Percentiles rank a stretch among this genome's conserved stretches.
Evolutionary conservation across 2,888 invertebrate genomes (phyloP).

Genomic region (Tipula lateralis): DNA sequence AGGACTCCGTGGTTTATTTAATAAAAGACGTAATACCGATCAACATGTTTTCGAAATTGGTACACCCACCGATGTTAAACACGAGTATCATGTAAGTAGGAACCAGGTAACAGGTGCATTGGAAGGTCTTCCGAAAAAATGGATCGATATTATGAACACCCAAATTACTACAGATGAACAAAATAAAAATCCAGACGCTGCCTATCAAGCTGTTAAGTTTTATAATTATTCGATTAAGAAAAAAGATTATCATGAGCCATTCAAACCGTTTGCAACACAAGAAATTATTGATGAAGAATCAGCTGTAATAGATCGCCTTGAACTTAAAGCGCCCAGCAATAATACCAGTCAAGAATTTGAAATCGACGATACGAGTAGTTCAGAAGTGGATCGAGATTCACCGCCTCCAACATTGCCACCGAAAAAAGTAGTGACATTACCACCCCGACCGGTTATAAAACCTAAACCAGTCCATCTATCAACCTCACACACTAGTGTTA

Average conservation of each 20-base stretch:
- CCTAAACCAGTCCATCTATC: slow-evolving; percentile 48
- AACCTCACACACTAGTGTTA: slow-evolving; percentile 40
- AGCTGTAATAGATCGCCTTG: slow-evolving; percentile 72
- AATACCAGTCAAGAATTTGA: slow-evolving; percentile 58
- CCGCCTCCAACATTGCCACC: slow-evolving; percentile 48
- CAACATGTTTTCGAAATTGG: slow-evolving; percentile 59
- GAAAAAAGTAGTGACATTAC: slow-evolving; percentile 48
- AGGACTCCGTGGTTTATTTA: slow-evolving; percentile 32
- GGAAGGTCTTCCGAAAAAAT: slow-evolving; percentile 79
- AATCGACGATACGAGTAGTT: slow-evolving; percentile 47
- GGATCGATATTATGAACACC: slow-evolving; percentile 72
- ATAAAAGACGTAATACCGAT: slow-evolving; percentile 28
- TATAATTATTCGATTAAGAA: slow-evolving; percentile 85
- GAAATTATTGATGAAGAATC: slow-evolving; percentile 76
- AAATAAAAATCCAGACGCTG: slow-evolving; percentile 83
- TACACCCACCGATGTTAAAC: slow-evolving; percentile 77
- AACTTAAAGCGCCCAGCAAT: slow-evolving; percentile 58
- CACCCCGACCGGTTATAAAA: slow-evolving; percentile 53
- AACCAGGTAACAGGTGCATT: slow-evolving; percentile 77
- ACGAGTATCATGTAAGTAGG: slow-evolving; percentile 81
- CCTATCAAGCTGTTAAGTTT: slow-evolving; percentile 83
- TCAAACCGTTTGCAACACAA: slow-evolving; percentile 77
- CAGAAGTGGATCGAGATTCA: slow-evolving; percentile 33
- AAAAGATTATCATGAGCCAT: slow-evolving; percentile 64
- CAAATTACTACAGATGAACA: slow-evolving; percentile 84